phyloP scores from a whole-genome alignment of 2,113 vertebrate genomes.

The Clupea harengus region DNA sequence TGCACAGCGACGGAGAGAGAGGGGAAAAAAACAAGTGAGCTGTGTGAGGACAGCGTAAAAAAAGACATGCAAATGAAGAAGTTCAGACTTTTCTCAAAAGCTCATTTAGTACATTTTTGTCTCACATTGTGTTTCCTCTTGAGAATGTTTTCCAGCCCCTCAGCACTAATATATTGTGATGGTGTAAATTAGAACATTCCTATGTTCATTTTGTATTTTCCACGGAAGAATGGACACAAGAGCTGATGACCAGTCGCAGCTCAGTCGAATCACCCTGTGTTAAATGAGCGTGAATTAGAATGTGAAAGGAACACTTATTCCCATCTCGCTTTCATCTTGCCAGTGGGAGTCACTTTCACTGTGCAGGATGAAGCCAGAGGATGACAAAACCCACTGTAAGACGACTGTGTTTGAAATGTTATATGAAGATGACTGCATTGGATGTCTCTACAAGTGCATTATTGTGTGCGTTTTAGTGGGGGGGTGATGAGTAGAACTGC shows the following conservation, averaged over 20 bases:
- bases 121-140: constrained; percentile 48
- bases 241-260: constrained; percentile 44
- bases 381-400: constrained; percentile 49
- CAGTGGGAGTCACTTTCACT: neutral
- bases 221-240: constrained; percentile 50
- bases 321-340: neutral
- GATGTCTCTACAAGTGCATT: constrained; percentile 74
- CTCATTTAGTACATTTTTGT: constrained; percentile 55
- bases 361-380: constrained; percentile 50
- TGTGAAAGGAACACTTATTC: constrained; percentile 27
- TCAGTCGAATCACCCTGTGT: constrained; percentile 45
- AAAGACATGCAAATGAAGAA: constrained; percentile 56
- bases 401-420: constrained; percentile 46
- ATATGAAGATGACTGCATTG: constrained; percentile 54
- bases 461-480: constrained; percentile 54
- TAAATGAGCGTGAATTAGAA: constrained; percentile 47
- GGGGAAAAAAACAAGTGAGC: constrained; percentile 40
- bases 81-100: constrained; percentile 56
- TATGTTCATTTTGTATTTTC: constrained; percentile 51
- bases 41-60: constrained; percentile 47
- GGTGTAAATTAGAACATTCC: constrained; percentile 65
- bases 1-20: constrained; percentile 38
- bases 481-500: constrained; percentile 56
- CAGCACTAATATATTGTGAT: constrained; percentile 66
- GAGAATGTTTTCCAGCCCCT: constrained; percentile 51